These are phyloP conservation scores for Nothura maculosa DNA, from an alignment of 2,797 vertebrate species.

Conservation along the genomic window DNA sequence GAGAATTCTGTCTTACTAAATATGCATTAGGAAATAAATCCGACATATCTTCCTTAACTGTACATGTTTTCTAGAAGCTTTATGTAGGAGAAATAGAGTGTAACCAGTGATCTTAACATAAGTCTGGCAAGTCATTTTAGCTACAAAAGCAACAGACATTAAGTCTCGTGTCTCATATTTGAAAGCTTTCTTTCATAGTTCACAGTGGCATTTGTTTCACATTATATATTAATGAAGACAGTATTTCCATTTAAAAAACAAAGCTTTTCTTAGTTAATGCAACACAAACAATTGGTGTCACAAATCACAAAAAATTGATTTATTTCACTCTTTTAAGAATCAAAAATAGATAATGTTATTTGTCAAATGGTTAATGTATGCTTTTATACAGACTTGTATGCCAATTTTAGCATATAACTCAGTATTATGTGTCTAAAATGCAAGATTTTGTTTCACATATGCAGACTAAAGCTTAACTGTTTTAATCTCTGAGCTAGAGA, in stretches of 20 bases:
- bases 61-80: neutral
- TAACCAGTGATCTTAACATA: neutral
- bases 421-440: neutral
- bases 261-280: conserved; percentile 20
- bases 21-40: neutral
- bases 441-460: neutral
- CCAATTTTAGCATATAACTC: neutral
- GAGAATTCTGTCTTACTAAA: neutral
- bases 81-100: neutral
- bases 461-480: neutral
- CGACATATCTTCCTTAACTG: neutral
- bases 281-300: conserved; percentile 29
- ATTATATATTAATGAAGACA: conserved; percentile 21
- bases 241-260: conserved; percentile 42
- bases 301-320: neutral
- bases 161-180: neutral
- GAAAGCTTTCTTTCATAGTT: conserved; percentile 28
- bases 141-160: neutral
- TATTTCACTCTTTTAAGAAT: neutral
- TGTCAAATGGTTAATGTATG: neutral
- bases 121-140: conserved; percentile 19
- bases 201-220: conserved; percentile 42
- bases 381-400: neutral
- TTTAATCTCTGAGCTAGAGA: neutral
- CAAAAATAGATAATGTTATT: neutral